phyloP scores from a whole-genome alignment of 2,888 invertebrate species.

The Tachina lurida region DNA sequence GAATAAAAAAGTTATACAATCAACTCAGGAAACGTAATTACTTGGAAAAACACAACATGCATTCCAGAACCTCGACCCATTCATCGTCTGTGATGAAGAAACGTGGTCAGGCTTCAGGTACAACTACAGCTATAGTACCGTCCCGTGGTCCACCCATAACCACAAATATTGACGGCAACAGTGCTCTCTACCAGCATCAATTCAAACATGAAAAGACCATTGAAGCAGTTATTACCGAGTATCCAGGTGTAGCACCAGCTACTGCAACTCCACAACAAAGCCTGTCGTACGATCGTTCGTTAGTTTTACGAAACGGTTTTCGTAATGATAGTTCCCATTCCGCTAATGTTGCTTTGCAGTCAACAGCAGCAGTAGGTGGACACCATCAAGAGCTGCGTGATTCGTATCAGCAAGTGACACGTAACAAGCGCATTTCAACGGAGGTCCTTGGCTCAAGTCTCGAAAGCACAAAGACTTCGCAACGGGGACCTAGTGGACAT shows the following conservation, averaged over 20 bases:
- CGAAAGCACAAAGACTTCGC: constrained; percentile 92
- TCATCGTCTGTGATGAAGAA: constrained; percentile 78
- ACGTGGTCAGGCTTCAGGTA: constrained; percentile 74
- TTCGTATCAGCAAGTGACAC: constrained; percentile 89
- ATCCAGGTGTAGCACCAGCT: constrained; percentile 76
- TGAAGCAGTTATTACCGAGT: constrained; percentile 84
- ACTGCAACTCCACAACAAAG: constrained; percentile 75
- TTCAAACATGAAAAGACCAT: constrained; percentile 84
- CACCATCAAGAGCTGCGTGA: constrained; percentile 60
- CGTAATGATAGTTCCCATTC: constrained; percentile 47
- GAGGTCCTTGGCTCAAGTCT: constrained; percentile 93
- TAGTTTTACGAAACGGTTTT: constrained; percentile 71
- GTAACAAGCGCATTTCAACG: constrained; percentile 91
- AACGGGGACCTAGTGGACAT: constrained; percentile 90
- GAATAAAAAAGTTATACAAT: not conserved
- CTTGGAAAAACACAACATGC: constrained; percentile 64
- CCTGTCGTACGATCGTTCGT: constrained; percentile 84
- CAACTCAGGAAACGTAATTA: not conserved
- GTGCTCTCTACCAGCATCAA: constrained; percentile 83
- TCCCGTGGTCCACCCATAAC: constrained; percentile 86
- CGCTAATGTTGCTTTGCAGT: not conserved
- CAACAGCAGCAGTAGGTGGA: not conserved
- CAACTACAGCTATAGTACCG: constrained; percentile 49
- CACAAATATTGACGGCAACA: constrained; percentile 84
- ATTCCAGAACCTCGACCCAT: constrained; percentile 74